Percentiles rank a stretch among this genome's conserved stretches.
These are phyloP conservation scores for Mus pahari DNA, from an alignment of 2,113 vertebrate genomes.

Conservation along the genomic window DNA sequence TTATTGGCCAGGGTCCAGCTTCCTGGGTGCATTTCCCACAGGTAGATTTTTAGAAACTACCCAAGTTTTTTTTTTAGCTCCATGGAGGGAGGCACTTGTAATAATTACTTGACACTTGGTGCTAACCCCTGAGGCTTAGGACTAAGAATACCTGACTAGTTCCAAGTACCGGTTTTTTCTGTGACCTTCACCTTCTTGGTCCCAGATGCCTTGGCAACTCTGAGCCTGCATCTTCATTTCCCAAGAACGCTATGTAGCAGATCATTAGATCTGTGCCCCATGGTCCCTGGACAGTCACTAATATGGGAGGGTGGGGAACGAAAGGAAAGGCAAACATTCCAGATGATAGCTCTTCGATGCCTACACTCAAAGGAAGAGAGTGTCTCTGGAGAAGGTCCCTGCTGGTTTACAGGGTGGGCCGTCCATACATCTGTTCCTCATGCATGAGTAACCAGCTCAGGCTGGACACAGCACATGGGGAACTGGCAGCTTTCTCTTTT, in stretches of 20 bases:
- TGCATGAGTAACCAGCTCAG: not conserved
- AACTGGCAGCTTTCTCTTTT: not conserved
- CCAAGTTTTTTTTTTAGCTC: not conserved
- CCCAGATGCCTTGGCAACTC: not conserved
- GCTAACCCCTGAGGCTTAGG: not conserved
- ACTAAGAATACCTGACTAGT: too few species aligned
- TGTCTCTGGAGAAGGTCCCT: not conserved
- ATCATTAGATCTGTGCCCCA: not conserved
- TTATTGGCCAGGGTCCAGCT: not conserved
- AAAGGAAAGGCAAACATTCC: too few species aligned
- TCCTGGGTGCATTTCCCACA: not conserved
- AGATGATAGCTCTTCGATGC: fast-evolving
- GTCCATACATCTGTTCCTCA: too few species aligned
- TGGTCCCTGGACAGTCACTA: too few species aligned
- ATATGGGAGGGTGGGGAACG: fast-evolving
- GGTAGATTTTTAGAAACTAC: not conserved
- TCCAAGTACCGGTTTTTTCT: not conserved
- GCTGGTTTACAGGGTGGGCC: not conserved
- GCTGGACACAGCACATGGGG: fast-evolving
- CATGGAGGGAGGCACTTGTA: too few species aligned
- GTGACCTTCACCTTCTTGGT: too few species aligned
- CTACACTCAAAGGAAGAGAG: fast-evolving
- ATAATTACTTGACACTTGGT: not conserved
- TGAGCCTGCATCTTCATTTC: not conserved
- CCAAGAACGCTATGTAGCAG: too few species aligned